Percentiles rank a stretch among this genome's conserved stretches.
These are phyloP conservation scores for Argynnis bischoffii DNA, from an alignment of 2,888 invertebrate species.

Conservation along the genomic window DNA sequence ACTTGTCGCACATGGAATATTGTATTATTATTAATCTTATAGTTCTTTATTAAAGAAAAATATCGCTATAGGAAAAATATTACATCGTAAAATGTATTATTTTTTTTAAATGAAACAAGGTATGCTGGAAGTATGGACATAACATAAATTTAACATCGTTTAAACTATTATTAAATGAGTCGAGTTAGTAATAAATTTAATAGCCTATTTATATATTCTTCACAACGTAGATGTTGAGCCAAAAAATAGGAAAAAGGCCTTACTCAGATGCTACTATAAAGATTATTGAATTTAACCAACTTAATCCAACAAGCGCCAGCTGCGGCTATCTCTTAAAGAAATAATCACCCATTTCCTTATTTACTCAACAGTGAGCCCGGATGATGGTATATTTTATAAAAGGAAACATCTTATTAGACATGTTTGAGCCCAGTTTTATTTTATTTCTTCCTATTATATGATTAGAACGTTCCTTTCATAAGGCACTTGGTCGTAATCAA, in stretches of 20 bases:
- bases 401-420: conserved; percentile 54
- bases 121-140: too few relatives aligned
- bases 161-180: too few relatives aligned
- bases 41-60: too few relatives aligned
- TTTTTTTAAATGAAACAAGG: too few relatives aligned
- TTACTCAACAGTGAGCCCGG: conserved; percentile 43
- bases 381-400: conserved; percentile 68
- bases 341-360: conserved; percentile 65
- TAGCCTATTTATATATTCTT: conserved; percentile 25
- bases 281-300: conserved; percentile 76
- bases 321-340: conserved; percentile 62
- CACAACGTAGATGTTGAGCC: conserved; percentile 27
- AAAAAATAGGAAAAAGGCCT: conserved; percentile 59
- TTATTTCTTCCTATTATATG: conserved; percentile 44
- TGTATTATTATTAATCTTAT: too few relatives aligned
- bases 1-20: too few relatives aligned
- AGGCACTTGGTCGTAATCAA: neutral
- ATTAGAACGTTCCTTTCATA: conserved; percentile 26
- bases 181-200: too few relatives aligned
- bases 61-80: too few relatives aligned
- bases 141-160: too few relatives aligned
- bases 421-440: conserved; percentile 39
- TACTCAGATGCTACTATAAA: conserved; percentile 67
- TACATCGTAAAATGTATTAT: too few relatives aligned
- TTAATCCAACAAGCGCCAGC: conserved; percentile 72